Conservation (phyloP, 2,113 vertebrate genomes). For the Nannospalax galili region DNA sequence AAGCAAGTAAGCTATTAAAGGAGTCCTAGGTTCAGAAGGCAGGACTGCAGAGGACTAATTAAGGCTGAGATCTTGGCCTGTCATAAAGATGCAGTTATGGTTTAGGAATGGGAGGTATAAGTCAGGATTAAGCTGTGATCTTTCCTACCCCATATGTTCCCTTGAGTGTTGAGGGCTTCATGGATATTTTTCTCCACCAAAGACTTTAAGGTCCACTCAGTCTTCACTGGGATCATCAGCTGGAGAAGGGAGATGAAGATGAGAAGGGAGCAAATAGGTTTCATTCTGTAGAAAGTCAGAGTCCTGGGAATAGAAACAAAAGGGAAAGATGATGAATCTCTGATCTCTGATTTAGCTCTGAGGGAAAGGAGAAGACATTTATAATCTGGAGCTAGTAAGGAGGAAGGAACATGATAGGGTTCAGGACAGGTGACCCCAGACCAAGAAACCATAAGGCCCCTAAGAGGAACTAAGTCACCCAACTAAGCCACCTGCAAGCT, state of each 20-base stretch:
- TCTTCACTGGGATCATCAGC: not conserved
- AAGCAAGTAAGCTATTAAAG: not conserved
- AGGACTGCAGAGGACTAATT: too few species aligned
- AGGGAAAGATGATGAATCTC: not conserved
- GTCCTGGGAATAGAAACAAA: not conserved
- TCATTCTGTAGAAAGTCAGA: constrained; percentile 22
- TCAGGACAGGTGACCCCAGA: too few species aligned
- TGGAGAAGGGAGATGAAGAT: not conserved
- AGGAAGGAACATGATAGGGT: rapidly evolving
- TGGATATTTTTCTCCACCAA: not conserved
- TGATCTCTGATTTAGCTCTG: not conserved
- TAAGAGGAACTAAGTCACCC: too few species aligned
- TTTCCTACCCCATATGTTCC: not conserved
- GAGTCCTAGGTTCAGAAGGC: not conserved
- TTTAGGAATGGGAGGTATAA: not conserved
- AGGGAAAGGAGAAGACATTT: not conserved
- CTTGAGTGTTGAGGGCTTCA: not conserved
- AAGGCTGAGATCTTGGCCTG: not conserved
- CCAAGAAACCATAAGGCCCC: too few species aligned
- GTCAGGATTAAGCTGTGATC: not conserved
- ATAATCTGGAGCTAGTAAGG: not conserved
- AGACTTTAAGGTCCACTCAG: not conserved
- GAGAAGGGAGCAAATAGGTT: not conserved
- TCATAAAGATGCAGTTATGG: not conserved
- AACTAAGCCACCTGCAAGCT: too few species aligned